Base-by-base conservation (phyloP, 2,888 invertebrate genomes). In the Ctenicera cuprea region DNA sequence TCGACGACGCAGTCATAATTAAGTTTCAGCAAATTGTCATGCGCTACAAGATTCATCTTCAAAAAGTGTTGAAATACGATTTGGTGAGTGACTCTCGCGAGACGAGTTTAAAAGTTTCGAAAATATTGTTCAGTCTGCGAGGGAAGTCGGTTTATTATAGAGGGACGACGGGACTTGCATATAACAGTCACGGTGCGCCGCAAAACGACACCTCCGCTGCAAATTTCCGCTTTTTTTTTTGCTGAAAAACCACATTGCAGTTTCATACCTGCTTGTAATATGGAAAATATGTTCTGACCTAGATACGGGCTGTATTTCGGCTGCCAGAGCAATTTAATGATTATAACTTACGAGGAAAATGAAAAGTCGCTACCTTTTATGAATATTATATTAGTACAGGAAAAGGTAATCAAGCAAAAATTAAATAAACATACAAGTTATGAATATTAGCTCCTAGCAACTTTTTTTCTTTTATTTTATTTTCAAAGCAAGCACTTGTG, bases 91-190 rank as follows among this genome's bases (percentile, higher is more conserved):
- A 71, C 65, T 76, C 76, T 69, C 76, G 12, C 22, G 76, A 63
- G 76, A 67, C 62, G 64, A 76, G 71, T 76, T 71, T 62, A 76
- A 73, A 76, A 73, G 73, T 75, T 75, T 73, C 67, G 54, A 71
- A 75, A 76, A 73, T 76, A 76, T 76, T 76, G 73, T 76, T 73
- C 70, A 74, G 70, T 71, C 61, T 70, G 63, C 66, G 45, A 71
- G 62, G 62, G 71, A 63, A 62, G 70, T 74, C 43, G 70, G 66
- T 74, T 74, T 74, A 74, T 74, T 74, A 71, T 70, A 37, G 62
- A 74, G 62, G 66, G 73, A 66, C 38, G 52, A 74, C 74, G 63
- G 70, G 74, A 71, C 74, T 66, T 74, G 74, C 74, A 74, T 74
- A 71, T 71, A 74, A 74, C 45, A 71, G 37, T 57, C 66, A 70